Conservation (phyloP, 2,113 vertebrate genomes). For the Steatornis caripensis region DNA sequence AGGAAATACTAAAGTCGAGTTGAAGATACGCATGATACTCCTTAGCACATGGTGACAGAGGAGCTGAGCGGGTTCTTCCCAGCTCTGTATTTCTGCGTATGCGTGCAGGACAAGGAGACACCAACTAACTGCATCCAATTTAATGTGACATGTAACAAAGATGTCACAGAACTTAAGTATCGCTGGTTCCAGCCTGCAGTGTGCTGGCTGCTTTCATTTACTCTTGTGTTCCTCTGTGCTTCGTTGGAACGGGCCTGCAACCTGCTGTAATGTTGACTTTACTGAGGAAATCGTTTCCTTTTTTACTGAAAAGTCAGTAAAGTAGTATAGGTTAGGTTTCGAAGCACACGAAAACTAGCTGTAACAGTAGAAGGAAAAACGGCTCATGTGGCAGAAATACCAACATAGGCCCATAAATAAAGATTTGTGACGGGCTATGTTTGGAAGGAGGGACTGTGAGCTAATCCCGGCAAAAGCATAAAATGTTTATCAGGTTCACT, state of each 20-base stretch:
- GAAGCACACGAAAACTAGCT: neutral
- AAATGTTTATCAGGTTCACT: neutral
- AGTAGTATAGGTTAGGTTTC: neutral
- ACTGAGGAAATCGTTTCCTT: neutral
- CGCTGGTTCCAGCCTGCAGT: neutral
- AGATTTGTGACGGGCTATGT: neutral
- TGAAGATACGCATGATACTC: neutral
- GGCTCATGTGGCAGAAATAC: neutral
- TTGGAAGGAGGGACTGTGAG: neutral
- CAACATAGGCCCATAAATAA: neutral
- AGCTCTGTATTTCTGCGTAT: neutral
- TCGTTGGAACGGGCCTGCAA: neutral
- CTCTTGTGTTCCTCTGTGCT: fast-evolving
- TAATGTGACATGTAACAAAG: neutral
- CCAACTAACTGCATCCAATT: too few relatives aligned
- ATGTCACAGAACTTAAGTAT: neutral
- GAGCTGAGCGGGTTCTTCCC: neutral
- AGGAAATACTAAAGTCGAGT: neutral
- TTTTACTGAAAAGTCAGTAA: neutral
- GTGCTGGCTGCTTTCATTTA: neutral
- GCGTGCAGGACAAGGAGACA: neutral
- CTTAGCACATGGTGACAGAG: too few relatives aligned
- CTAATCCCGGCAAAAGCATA: neutral
- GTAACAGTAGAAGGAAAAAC: neutral
- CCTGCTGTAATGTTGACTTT: neutral